phyloP scores from a whole-genome alignment of 2,888 invertebrate species.

The Ennomos fuscantarius region DNA sequence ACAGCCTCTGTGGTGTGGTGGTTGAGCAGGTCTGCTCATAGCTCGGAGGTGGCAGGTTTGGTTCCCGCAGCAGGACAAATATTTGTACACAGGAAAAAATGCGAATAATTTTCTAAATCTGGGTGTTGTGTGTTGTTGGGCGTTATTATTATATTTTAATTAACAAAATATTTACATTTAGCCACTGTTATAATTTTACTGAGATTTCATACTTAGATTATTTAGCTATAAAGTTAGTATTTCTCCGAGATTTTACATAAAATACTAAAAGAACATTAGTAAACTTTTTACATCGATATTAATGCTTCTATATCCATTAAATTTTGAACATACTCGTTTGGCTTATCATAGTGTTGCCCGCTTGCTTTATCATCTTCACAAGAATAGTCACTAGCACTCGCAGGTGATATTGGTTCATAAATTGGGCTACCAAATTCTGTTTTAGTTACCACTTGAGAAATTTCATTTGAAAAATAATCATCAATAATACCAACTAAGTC shows the following conservation, averaged over 20 bases:
- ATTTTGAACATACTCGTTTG: constrained; percentile 45
- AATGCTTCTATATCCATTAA: constrained; percentile 47
- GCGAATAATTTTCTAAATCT: too few species aligned
- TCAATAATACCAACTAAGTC: constrained; percentile 55
- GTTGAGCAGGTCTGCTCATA: too few species aligned
- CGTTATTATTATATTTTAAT: too few species aligned
- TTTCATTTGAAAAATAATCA: constrained; percentile 39
- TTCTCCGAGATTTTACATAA: background rate
- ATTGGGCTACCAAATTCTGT: constrained; percentile 34
- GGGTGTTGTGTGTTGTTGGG: too few species aligned
- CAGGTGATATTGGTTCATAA: constrained; percentile 70
- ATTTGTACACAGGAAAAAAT: too few species aligned
- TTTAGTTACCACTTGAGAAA: constrained; percentile 18
- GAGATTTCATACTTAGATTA: too few species aligned
- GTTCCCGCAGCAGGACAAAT: too few species aligned
- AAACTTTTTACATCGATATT: constrained; percentile 11
- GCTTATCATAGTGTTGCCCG: constrained; percentile 38
- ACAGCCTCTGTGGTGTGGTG: too few species aligned
- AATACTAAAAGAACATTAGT: background rate
- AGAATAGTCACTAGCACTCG: constrained; percentile 43
- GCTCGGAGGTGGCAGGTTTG: too few species aligned
- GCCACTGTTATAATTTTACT: too few species aligned
- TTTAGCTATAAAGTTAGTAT: too few species aligned
- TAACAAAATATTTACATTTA: too few species aligned
- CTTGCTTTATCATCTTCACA: constrained; percentile 45